A percentile compares a stretch with the other conserved stretches of the same genome.
Conservation (phyloP, 2,113 vertebrate species). For the Syngnathus scovelli region DNA sequence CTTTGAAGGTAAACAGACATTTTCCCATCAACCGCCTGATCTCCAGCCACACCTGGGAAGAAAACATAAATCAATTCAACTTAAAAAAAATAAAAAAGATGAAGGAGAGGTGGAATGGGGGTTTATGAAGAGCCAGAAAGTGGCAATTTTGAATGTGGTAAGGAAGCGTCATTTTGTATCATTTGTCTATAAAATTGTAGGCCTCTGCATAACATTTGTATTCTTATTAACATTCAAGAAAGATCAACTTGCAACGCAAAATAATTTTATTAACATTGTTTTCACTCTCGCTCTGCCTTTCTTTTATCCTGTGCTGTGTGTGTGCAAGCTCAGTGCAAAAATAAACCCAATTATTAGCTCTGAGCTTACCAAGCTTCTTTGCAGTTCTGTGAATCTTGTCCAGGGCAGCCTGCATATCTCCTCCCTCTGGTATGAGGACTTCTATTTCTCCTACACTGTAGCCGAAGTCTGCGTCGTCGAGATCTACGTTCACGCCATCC, state of each 20-base stretch:
- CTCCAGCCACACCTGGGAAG: slow-evolving; percentile 58
- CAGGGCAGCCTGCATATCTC: slow-evolving; percentile 57
- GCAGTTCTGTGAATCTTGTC: slow-evolving; percentile 62
- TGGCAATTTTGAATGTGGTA: no score
- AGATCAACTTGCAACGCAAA: no score
- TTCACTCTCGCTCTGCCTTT: no score
- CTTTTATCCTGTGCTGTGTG: no score
- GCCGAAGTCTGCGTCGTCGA: slow-evolving; percentile 75
- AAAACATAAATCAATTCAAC: neutral
- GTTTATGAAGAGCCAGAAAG: no score
- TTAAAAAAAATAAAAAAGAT: neutral
- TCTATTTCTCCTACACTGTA: slow-evolving; percentile 75
- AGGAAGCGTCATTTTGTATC: no score
- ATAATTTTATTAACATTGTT: no score
- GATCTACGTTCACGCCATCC: slow-evolving; percentile 62
- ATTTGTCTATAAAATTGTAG: no score
- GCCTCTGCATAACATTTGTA: no score
- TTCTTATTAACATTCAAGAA: no score
- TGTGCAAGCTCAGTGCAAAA: neutral
- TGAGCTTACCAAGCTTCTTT: slow-evolving; percentile 60
- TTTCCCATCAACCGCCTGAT: slow-evolving; percentile 74
- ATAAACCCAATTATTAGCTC: neutral
- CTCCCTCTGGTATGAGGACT: slow-evolving; percentile 65
- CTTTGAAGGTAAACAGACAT: slow-evolving; percentile 75
- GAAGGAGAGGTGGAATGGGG: neutral